These are phyloP conservation scores for Datnioides undecimradiatus DNA, from an alignment of 2,113 vertebrate species.

Conservation along the genomic window DNA sequence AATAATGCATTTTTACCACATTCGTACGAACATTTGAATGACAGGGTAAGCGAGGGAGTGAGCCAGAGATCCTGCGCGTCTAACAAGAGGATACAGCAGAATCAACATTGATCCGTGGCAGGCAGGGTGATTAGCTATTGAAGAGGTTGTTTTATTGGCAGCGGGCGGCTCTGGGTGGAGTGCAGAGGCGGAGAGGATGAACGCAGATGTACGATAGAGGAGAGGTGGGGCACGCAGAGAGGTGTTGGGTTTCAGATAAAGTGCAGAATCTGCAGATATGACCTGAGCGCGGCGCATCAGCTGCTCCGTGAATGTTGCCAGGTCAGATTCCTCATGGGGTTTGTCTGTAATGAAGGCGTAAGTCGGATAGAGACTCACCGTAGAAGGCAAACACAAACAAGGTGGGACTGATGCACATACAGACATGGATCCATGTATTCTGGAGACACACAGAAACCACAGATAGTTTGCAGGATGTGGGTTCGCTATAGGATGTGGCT, in stretches of 20 bases:
- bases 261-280: constrained; percentile 77
- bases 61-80: constrained; percentile 31
- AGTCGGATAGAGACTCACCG: constrained; percentile 15
- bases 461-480: neutral
- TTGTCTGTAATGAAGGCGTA: constrained; percentile 52
- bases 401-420: neutral
- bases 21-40: neutral
- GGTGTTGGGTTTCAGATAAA: constrained; percentile 65
- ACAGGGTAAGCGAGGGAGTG: neutral
- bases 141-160: constrained; percentile 62
- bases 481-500: neutral
- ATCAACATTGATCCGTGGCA: constrained; percentile 66
- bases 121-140: constrained; percentile 47
- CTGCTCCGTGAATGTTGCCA: constrained; percentile 41
- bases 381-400: constrained; percentile 26
- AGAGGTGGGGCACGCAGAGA: constrained; percentile 13
- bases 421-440: neutral
- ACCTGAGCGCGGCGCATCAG: constrained; percentile 47
- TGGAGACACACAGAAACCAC: neutral
- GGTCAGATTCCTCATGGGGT: constrained; percentile 57
- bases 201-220: neutral
- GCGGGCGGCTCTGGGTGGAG: constrained; percentile 2
- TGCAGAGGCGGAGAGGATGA: neutral
- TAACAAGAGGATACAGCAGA: constrained; percentile 51
- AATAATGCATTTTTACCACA: neutral